phyloP scores from a whole-genome alignment of 1,140 invertebrate genomes.

The Zaprionus africanus region DNA sequence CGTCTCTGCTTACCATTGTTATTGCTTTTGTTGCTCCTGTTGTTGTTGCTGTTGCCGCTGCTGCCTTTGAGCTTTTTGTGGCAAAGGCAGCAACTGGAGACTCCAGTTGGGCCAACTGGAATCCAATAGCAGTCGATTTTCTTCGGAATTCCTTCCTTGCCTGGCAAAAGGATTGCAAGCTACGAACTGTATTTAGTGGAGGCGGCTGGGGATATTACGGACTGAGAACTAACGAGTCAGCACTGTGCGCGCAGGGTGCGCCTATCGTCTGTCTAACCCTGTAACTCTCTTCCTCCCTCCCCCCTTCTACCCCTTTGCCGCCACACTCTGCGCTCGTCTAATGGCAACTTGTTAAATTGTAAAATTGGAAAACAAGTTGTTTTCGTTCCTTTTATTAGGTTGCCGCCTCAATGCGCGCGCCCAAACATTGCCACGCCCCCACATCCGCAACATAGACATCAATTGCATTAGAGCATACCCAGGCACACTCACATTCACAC shows the following conservation, averaged over 20 bases:
- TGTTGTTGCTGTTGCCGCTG: slow-evolving; percentile 51
- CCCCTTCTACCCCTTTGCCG: neutral
- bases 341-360: slow-evolving; percentile 84
- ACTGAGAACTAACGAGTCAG: slow-evolving; percentile 62
- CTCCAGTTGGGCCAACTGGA: slow-evolving; percentile 46
- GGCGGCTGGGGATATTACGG: slow-evolving; percentile 18
- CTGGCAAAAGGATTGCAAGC: slow-evolving; percentile 70
- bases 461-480: slow-evolving; percentile 42
- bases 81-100: slow-evolving; percentile 37
- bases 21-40: slow-evolving; percentile 35
- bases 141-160: slow-evolving; percentile 73
- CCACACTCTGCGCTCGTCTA: slow-evolving; percentile 45
- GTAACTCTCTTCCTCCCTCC: neutral
- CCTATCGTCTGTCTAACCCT: slow-evolving; percentile 24
- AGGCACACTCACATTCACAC: neutral
- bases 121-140: slow-evolving; percentile 82
- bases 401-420: slow-evolving; percentile 74
- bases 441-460: slow-evolving; percentile 33
- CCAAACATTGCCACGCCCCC: slow-evolving; percentile 25
- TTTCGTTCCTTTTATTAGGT: slow-evolving; percentile 83
- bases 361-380: slow-evolving; percentile 84
- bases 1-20: slow-evolving; percentile 41
- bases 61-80: slow-evolving; percentile 54
- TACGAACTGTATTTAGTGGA: slow-evolving; percentile 18
- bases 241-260: slow-evolving; percentile 25